A percentile compares a stretch with the other conserved stretches of the same genome.
Evolutionary conservation across 2,797 vertebrate species (phyloP).

Genomic region (Sebastes nivosus): DNA sequence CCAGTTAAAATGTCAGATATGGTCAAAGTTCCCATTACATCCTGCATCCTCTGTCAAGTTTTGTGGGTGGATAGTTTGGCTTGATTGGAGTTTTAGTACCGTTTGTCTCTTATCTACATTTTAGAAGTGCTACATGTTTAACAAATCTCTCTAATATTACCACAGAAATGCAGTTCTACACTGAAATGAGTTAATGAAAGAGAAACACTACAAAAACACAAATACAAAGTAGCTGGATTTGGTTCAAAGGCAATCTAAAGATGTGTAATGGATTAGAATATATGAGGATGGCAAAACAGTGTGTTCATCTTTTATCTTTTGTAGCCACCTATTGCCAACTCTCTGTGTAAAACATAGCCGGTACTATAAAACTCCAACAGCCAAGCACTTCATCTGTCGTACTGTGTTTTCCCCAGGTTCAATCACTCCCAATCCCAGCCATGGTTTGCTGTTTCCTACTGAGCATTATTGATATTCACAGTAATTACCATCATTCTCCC

Average conservation of each 20-base stretch:
- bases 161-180: neutral
- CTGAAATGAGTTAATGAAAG: neutral
- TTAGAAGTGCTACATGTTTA: neutral
- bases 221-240: neutral
- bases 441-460: constrained; percentile 42
- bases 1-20: neutral
- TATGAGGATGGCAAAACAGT: constrained; percentile 7
- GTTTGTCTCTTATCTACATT: neutral
- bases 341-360: constrained; percentile 27
- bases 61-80: constrained; percentile 13
- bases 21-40: constrained; percentile 8
- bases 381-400: constrained; percentile 48
- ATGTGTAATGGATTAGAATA: neutral
- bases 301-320: constrained; percentile 1
- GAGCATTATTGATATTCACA: constrained; percentile 68
- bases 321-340: constrained; percentile 10
- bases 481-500: constrained; percentile 66
- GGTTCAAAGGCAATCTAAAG: constrained; percentile 13
- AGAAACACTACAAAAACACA: neutral
- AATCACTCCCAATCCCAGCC: constrained; percentile 42
- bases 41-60: neutral
- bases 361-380: constrained; percentile 36
- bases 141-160: neutral
- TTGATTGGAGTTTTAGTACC: constrained; percentile 1
- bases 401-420: constrained; percentile 37